Conservation (phyloP, 1,140 invertebrate genomes). For the Drosophila nikananu region DNA sequence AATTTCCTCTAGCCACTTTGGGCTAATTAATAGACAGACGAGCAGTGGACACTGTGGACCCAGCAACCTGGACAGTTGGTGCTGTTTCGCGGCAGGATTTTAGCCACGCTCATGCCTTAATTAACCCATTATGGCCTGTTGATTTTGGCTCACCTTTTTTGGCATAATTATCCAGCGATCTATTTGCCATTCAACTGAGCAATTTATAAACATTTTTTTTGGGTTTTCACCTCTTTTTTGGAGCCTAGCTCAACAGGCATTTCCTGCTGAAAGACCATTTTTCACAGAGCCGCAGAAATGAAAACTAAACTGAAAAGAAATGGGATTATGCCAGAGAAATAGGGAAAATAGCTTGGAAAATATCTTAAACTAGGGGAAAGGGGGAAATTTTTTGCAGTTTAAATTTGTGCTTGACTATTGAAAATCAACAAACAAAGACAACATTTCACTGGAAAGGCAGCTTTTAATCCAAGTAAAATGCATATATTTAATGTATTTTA, state of each 20-base stretch:
- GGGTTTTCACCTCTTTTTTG: background rate
- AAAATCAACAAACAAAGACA: background rate
- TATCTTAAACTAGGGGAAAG: too few species aligned
- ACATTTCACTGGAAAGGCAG: too few species aligned
- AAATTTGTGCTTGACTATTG: background rate
- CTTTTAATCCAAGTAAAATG: background rate
- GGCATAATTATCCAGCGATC: constrained; percentile 56
- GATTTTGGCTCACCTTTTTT: constrained; percentile 44
- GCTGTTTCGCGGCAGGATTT: constrained; percentile 5
- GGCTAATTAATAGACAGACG: constrained; percentile 66
- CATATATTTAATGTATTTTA: background rate
- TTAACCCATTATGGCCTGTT: constrained; percentile 73
- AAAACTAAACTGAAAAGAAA: background rate
- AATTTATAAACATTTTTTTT: constrained; percentile 55
- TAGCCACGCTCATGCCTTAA: constrained; percentile 45
- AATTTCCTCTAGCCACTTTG: constrained; percentile 46
- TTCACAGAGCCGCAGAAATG: background rate
- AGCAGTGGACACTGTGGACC: constrained; percentile 13
- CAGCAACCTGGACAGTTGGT: constrained; percentile 23
- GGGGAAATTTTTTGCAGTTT: background rate
- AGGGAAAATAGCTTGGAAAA: background rate
- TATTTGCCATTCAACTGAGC: constrained; percentile 57
- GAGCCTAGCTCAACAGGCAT: background rate
- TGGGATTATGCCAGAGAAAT: background rate
- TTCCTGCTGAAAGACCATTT: constrained; percentile 5